Percentiles rank a stretch among this genome's conserved stretches.
These are phyloP conservation scores for Spisula subtruncata DNA, from an alignment of 2,888 invertebrate species.

Conservation along the genomic window DNA sequence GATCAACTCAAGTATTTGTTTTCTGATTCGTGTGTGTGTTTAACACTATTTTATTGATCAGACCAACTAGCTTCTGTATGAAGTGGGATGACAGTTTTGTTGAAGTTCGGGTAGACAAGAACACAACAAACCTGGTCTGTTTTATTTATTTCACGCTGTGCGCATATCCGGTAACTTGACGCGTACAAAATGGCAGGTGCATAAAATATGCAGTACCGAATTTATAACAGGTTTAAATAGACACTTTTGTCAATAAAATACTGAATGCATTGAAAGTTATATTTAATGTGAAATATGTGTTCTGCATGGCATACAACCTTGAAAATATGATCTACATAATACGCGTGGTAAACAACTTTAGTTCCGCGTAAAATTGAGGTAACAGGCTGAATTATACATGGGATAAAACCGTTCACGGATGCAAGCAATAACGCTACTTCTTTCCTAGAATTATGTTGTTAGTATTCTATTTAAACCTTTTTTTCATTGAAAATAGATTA, in stretches of 20 bases:
- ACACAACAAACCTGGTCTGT: neutral
- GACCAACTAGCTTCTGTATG: no score
- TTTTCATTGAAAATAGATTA: no score
- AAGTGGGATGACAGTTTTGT: no score
- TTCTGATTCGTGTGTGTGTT: no score
- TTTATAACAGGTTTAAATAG: neutral
- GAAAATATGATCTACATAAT: neutral
- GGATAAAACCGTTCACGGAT: no score
- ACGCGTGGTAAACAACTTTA: constrained; percentile 1
- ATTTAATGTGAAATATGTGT: neutral
- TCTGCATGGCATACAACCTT: neutral
- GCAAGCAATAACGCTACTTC: no score
- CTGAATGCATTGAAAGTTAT: neutral
- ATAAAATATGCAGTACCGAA: neutral
- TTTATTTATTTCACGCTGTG: neutral
- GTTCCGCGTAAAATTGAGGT: neutral
- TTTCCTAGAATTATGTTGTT: no score
- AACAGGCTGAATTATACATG: no score
- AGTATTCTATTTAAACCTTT: no score
- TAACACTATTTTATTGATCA: no score
- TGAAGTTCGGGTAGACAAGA: neutral
- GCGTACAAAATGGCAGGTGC: neutral
- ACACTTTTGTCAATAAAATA: neutral
- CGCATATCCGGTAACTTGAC: neutral
- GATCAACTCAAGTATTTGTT: no score